Base-by-base conservation (phyloP, 2,113 vertebrate genomes). In the Hemicordylus capensis region DNA sequence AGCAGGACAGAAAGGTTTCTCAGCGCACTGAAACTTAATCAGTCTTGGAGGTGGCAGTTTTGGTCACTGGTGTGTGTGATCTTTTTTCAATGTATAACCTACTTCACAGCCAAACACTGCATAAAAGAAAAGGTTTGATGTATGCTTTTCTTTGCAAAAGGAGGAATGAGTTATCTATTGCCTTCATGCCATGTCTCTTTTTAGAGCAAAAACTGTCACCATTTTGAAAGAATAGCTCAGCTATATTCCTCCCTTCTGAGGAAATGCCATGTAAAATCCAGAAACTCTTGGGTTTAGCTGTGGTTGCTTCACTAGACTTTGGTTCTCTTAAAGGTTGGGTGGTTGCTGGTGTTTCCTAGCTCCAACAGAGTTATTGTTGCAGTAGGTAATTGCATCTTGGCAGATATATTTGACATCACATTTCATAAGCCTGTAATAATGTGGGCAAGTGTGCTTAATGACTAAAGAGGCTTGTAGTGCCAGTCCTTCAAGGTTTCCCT, bases 341-440 rank as follows among this genome's bases (percentile, higher is more conserved):
- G 90, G 31, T 39, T 90, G 74, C 78, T 88, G 89, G 85, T 80
- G 87, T 89, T 91, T 86, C 87, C 75, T 0, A 14, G 67, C 80
- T 89, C 7, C 14, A 80, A 89, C 86, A 76, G 86, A 28, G 84
- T 46, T 4, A 73, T 84, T 89, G 89, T 85, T 90, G 42, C 89
- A 91, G 92, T 70, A 93, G 89, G 89, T 89, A 94, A 91, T 94
- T 93, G 94, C 84, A 87, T 93, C 75, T 73, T 85, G 80, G 84
- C 87, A 88, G 91, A 93, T 93, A 90, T 91, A 86, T 90, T 88
- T 88, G 93, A 81, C 76, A 1, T 85, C 0, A 11, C 1, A 0
- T 87, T 93, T 90, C 91, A 77, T 90, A 91, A 93, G 86, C 90
- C 91, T 93, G 90, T 85, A 91, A 69, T 90, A 72, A 31, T 76